Evolutionary conservation across 2,888 invertebrate species (phyloP), one percentile per base, ranked within the genome.

Genomic region (Esperia sulphurella): DNA sequence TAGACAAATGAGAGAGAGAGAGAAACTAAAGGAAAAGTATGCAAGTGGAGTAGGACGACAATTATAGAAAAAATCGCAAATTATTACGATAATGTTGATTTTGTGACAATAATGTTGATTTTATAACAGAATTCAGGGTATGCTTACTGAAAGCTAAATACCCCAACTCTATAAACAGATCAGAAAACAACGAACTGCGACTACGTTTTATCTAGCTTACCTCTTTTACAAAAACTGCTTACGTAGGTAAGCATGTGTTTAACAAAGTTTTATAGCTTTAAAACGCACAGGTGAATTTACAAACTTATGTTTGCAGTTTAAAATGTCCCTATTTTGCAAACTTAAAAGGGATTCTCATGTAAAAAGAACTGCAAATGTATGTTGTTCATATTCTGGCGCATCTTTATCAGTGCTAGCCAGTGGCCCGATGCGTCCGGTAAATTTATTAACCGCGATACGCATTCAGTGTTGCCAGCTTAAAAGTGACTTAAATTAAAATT

Each of bases 401-500:
- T 79, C 85, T 84, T 87, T 87, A 87, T 86, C 85, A 76, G 76
- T 66, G 61, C 58, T 77, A 75, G 76, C 75, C 76, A 78, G 77
- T 78, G 77, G 77, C 71, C 74, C 79, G 79, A 80, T 83, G 83
- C 81, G 74, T 71, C 66, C 76, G 72, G 77, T 78, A 83, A 86
- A 89, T 89, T 89, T 88, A 89, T 89, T 87, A 84, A 87, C 86
- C 77, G 84, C 86, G 89, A 88, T 89, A 88, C 85, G 86, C 83
- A 79, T 84, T 85, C 82, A 80, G 79, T 85, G 86, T 86, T 80
- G 79, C 81, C 71, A 77, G 74, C 81, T 86, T 80, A 86, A 85
- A 87, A 84, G 83, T 81, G 86, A 83, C 83, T 84, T 83, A 84
- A 89, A 88, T 87, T 87, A 85, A 88, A 87, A 89, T 89, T 87